These are phyloP conservation scores for Odontamblyopus lacepedii DNA, from an alignment of 2,797 vertebrate species.

Conservation along the genomic window DNA sequence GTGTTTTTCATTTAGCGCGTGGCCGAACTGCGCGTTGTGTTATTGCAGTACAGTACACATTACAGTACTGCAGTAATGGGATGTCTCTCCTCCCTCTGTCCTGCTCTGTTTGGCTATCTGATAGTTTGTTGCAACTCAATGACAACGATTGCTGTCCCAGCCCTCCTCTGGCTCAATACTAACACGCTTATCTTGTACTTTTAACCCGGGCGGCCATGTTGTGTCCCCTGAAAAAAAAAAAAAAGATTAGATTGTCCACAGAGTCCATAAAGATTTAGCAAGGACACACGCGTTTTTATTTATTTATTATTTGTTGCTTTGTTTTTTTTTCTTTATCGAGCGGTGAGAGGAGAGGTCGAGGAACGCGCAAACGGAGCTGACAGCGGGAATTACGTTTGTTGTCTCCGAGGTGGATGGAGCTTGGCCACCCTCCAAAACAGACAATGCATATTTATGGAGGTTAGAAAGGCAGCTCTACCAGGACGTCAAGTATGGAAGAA, in stretches of 20 bases:
- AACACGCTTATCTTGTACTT: constrained; percentile 76
- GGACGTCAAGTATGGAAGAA: constrained; percentile 1
- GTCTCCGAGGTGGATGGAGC: constrained; percentile 7
- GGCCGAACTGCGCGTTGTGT: constrained; percentile 31
- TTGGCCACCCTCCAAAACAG: not conserved
- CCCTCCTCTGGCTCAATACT: constrained; percentile 73
- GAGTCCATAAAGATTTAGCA: constrained; percentile 7
- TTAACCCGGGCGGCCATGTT: constrained; percentile 48
- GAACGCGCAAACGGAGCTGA: constrained; percentile 14
- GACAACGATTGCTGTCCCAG: constrained; percentile 57
- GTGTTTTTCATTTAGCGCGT: constrained; percentile 53
- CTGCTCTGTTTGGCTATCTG: constrained; percentile 57
- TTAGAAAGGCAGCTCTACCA: not conserved
- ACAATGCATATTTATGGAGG: constrained; percentile 21
- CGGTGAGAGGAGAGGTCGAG: constrained; percentile 29
- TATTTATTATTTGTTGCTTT: constrained; percentile 7
- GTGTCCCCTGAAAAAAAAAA: constrained; percentile 34
- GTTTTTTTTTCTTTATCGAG: constrained; percentile 23
- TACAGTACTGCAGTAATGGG: constrained; percentile 42
- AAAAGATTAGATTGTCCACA: constrained; percentile 37
- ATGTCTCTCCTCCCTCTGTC: constrained; percentile 27
- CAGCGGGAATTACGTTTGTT: constrained; percentile 9
- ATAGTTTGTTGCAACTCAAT: constrained; percentile 68
- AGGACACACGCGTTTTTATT: not conserved
- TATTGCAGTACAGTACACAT: constrained; percentile 35